Evolutionary conservation across 2,888 invertebrate genomes (phyloP).

Genomic region (Dinocampus coccinellae): DNA sequence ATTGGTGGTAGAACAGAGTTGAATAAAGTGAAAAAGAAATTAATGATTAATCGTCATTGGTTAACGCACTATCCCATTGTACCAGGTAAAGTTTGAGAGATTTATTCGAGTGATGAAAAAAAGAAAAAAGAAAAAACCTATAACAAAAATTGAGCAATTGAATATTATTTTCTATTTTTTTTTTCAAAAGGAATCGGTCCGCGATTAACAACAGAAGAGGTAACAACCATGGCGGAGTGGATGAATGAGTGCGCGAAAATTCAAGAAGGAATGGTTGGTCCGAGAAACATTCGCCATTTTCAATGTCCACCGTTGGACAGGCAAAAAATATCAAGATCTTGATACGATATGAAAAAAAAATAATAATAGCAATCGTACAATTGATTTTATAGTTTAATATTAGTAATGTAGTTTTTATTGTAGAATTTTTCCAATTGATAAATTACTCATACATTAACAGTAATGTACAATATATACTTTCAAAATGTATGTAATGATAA

Average conservation of each 20-base stretch:
- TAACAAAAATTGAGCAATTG: background rate
- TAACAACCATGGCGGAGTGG: slow-evolving; percentile 63
- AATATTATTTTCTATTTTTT: background rate
- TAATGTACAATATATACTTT: slow-evolving; percentile 40
- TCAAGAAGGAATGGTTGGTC: slow-evolving; percentile 79
- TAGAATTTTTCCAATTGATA: slow-evolving; percentile 30
- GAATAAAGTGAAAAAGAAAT: slow-evolving; percentile 46
- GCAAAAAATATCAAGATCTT: slow-evolving; percentile 42
- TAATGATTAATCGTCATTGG: slow-evolving; percentile 37
- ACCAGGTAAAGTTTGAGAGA: slow-evolving; percentile 52
- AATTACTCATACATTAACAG: slow-evolving; percentile 36
- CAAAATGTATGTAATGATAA: background rate
- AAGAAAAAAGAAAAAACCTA: too few species aligned
- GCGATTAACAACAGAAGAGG: slow-evolving; percentile 57
- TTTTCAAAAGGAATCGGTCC: slow-evolving; percentile 60
- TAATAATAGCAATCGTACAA: background rate
- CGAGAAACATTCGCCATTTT: slow-evolving; percentile 79
- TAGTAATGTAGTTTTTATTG: slow-evolving; percentile 41
- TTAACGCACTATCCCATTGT: slow-evolving; percentile 56
- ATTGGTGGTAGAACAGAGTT: slow-evolving; percentile 41
- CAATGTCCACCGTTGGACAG: slow-evolving; percentile 78
- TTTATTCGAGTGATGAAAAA: slow-evolving; percentile 19
- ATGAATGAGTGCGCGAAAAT: slow-evolving; percentile 70
- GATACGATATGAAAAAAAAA: slow-evolving; percentile 3
- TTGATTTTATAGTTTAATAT: slow-evolving; percentile 6